Evolutionary conservation across 2,888 invertebrate species (phyloP), one percentile per base, ranked within the genome.

Genomic region (Muschampia plurimacula): DNA sequence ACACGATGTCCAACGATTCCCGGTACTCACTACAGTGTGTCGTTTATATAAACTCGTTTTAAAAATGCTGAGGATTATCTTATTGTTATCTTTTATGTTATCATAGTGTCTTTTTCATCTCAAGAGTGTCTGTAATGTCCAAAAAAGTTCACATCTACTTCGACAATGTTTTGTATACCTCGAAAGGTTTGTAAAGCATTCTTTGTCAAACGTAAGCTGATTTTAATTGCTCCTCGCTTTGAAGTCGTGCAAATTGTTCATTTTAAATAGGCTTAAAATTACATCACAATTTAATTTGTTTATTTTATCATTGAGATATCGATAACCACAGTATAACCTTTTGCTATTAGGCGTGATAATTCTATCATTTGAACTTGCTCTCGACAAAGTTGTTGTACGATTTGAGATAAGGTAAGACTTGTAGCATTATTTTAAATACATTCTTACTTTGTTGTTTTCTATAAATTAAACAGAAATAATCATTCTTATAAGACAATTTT

Each of bases 121-220:
- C 79, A 79, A 81, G 76, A 78, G 86, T 80, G 77, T 80, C 77
- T 73, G 49, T 77, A 77, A 80, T 79, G 77, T 80, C 77, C 76
- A 84, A 76, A 79, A 83, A 77, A 78, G 77, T 77, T 74, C 75
- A 76, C 80, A 74, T 77, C 75, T 73, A 67, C 75, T 74, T 76
- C 77, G 77, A 83, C 80, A 73, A 93, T 93, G 93, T 92, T 92
- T 89, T 92, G 88, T 81, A 84, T 92, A 82, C 83, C 89, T 68
- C 87, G 85, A 84, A 93, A 91, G 91, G 93, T 93, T 84, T 74
- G 77, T 79, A 72, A 69, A 75, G 76, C 70, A 72, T 75, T 71
- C 74, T 75, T 81, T 75, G 74, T 74, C 55, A 39, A 67, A 22
- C 41, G 32, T 36, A n/a, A 59, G 8, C 13, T 57, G 69, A 41